phyloP scores from a whole-genome alignment of 2,888 invertebrate genomes.

The Ormyrus pomaceus region DNA sequence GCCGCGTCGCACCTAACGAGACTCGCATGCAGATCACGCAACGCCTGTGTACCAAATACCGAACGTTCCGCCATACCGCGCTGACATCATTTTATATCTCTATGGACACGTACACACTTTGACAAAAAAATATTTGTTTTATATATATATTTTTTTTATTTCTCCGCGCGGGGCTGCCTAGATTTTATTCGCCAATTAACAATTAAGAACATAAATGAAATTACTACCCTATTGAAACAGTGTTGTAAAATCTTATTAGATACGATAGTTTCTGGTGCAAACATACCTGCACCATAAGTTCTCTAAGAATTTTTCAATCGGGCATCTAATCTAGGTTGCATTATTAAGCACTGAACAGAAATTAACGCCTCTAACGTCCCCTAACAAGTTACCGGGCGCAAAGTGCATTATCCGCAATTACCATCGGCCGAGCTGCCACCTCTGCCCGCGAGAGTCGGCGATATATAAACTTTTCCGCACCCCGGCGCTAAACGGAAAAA shows the following conservation, averaged over 20 bases:
- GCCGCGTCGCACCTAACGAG: neutral
- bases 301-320: no score
- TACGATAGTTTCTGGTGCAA: no score
- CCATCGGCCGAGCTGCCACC: neutral
- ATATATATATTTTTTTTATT: no score
- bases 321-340: no score
- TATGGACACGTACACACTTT: neutral
- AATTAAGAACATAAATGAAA: no score
- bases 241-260: no score
- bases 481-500: neutral
- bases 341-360: neutral
- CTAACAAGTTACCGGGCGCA: neutral
- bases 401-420: conserved; percentile 5
- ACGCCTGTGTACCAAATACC: conserved; percentile 70
- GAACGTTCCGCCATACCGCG: conserved; percentile 34
- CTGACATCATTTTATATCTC: neutral
- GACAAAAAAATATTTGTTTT: no score
- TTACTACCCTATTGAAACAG: no score
- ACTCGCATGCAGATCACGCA: conserved; percentile 68
- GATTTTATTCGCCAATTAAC: no score
- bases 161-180: no score
- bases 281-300: no score
- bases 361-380: conserved; percentile 1
- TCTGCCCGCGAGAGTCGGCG: neutral
- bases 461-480: neutral